Percentiles rank a stretch among this genome's conserved stretches.
Evolutionary conservation across 1,140 invertebrate genomes (phyloP).

Genomic region (Solenopsis fugax): DNA sequence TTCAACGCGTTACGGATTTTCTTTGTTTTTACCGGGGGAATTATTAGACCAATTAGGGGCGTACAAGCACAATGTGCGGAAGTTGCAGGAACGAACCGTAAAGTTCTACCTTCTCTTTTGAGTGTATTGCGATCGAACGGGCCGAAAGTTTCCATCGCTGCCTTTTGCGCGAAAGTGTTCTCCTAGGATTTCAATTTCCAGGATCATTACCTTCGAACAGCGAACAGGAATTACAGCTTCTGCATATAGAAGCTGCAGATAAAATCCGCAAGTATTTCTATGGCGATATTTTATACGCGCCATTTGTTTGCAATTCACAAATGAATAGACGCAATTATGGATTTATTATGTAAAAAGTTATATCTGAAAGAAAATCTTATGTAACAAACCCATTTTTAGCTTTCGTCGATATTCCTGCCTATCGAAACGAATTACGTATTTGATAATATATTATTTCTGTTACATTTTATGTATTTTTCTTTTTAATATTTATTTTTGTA

Average conservation of each 20-base stretch:
- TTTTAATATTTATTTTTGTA: too few species aligned
- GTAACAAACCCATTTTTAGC: neutral
- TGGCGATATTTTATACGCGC: neutral
- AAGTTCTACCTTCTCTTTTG: constrained; percentile 35
- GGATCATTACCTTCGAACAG: constrained; percentile 21
- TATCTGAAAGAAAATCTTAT: neutral
- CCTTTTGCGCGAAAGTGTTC: constrained; percentile 39
- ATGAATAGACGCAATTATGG: neutral
- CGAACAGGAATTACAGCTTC: neutral
- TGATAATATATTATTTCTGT: neutral
- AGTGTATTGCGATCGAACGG: constrained; percentile 45
- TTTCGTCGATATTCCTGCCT: neutral
- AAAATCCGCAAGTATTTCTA: constrained; percentile 4
- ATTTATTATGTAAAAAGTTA: constrained; percentile 21
- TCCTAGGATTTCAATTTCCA: constrained; percentile 49
- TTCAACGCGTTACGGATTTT: constrained; percentile 56
- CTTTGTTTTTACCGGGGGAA: constrained; percentile 36
- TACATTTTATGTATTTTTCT: too few species aligned
- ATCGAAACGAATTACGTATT: neutral
- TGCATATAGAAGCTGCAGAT: neutral
- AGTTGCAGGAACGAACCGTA: constrained; percentile 44
- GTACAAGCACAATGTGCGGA: constrained; percentile 41
- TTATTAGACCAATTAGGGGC: constrained; percentile 54
- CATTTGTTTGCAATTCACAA: neutral
- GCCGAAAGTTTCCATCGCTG: constrained; percentile 10